Conservation (phyloP, 2,797 vertebrate species). For the Mus caroli region DNA sequence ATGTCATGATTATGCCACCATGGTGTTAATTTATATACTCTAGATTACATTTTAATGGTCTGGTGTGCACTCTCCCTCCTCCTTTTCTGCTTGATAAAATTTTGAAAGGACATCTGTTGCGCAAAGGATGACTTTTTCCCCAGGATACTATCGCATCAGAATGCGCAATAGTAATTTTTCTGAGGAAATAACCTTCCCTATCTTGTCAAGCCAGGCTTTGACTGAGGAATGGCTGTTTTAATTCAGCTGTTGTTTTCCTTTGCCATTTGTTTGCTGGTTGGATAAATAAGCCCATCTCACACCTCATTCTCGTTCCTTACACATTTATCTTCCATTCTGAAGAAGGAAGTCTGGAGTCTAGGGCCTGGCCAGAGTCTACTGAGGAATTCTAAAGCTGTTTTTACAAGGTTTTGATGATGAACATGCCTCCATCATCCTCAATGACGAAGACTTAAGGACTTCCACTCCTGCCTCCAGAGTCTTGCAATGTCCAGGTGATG, state of each 20-base stretch:
- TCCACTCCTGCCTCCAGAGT: not conserved
- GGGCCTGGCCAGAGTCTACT: not conserved
- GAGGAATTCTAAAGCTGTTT: conserved; percentile 57
- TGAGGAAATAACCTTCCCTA: conserved; percentile 75
- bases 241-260: conserved; percentile 65
- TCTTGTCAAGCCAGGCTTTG: conserved; percentile 77
- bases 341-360: conserved; percentile 40
- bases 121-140: conserved; percentile 65
- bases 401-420: conserved; percentile 11
- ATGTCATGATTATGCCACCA: conserved; percentile 41
- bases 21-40: conserved; percentile 65
- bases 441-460: not conserved
- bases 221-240: conserved; percentile 12
- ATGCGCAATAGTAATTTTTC: conserved; percentile 71
- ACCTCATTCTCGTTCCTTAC: conserved; percentile 23
- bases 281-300: conserved; percentile 45
- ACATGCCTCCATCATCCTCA: not conserved
- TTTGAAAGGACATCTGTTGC: conserved; percentile 80
- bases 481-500: not conserved
- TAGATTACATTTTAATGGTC: conserved; percentile 73
- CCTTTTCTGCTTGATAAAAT: conserved; percentile 78
- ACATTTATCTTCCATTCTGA: conserved; percentile 50
- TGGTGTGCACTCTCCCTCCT: conserved; percentile 41
- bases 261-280: conserved; percentile 65
- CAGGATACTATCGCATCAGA: conserved; percentile 48